Conservation (phyloP, 2,113 vertebrate species). For the Felis catus region F.catus_Fca126_mat1.0 CM031413.1:25532501-25533000, state of each 20-base stretch:
- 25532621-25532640: not conserved
- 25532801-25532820: no score
- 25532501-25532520: slow-evolving; percentile 1
- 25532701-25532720: slow-evolving; percentile 19
- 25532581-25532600: slow-evolving; percentile 19
- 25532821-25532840: no score
- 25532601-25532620: not conserved
- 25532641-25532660: not conserved
- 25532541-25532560: not conserved
- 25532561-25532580: not conserved
- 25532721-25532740: not conserved
- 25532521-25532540: not conserved
- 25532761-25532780: not conserved
- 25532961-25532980: no score
- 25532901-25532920: no score
- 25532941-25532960: no score
- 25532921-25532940: no score
- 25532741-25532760: slow-evolving; percentile 6
- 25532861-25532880: no score
- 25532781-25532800: no score
- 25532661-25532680: not conserved
- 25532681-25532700: not conserved
- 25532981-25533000: no score
- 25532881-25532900: no score
- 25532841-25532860: no score